Evolutionary conservation across 2,888 invertebrate species (phyloP).

Genomic region (Stenchaetothrips biformis): DNA sequence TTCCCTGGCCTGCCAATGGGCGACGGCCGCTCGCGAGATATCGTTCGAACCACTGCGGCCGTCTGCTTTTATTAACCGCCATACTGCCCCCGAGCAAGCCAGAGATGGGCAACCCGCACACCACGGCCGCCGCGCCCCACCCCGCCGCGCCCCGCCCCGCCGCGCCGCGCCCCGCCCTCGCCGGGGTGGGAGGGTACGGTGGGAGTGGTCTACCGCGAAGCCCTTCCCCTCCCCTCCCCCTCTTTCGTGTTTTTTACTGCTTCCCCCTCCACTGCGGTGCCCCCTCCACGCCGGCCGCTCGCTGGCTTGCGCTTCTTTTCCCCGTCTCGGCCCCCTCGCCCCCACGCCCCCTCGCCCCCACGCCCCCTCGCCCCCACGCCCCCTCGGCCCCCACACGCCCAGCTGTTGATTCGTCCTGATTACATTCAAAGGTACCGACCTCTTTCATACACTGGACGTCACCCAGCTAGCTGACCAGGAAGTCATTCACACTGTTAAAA

Average conservation of each 20-base stretch:
- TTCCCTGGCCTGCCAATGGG: no score
- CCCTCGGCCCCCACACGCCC: background rate
- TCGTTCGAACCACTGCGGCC: no score
- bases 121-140: background rate
- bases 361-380: no score
- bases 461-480: no score
- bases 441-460: no score
- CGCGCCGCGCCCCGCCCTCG: background rate
- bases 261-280: background rate
- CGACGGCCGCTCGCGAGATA: no score
- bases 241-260: constrained; percentile 2
- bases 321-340: no score
- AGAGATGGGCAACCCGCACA: no score
- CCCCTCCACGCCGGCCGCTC: background rate
- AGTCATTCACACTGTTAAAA: no score
- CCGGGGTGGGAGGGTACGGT: background rate
- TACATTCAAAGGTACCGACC: no score
- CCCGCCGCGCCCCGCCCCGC: background rate
- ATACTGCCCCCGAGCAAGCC: no score
- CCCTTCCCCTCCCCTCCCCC: constrained; percentile 2
- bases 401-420: background rate
- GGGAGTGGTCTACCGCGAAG: constrained; percentile 23
- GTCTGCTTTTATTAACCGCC: no score
- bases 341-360: background rate
- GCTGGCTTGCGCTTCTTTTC: background rate